Conservation (phyloP, 1,140 invertebrate species). For the Eurytemora carolleeae region DNA sequence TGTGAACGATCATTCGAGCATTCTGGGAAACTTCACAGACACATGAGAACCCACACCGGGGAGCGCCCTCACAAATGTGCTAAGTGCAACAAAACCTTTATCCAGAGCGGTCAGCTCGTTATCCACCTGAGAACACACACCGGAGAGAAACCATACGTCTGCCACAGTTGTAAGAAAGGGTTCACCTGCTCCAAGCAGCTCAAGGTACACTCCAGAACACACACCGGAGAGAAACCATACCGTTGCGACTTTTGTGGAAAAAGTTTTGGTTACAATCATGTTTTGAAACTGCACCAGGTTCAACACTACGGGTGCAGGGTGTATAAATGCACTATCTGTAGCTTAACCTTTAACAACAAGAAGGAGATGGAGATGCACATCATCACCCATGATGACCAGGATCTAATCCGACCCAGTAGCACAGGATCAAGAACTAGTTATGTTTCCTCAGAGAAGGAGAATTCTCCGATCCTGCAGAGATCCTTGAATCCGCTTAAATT, state of each 20-base stretch:
- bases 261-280: neutral
- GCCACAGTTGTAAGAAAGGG: neutral
- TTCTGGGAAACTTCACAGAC: no score
- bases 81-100: no score
- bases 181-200: neutral
- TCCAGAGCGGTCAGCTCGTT: no score
- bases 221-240: neutral
- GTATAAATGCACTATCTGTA: neutral
- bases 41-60: no score
- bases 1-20: no score
- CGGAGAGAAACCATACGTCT: no score
- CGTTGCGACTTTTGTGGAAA: neutral
- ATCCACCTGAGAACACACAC: no score
- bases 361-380: neutral
- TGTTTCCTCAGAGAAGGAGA: no score
- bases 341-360: neutral
- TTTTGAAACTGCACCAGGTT: neutral
- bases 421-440: no score
- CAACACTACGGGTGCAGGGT: neutral
- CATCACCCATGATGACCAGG: neutral
- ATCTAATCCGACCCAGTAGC: neutral
- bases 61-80: no score
- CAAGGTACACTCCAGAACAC: neutral
- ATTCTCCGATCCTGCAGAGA: no score
- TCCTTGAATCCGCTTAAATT: no score